Conservation (phyloP, 2,113 vertebrate genomes). For the Lepus europaeus region DNA sequence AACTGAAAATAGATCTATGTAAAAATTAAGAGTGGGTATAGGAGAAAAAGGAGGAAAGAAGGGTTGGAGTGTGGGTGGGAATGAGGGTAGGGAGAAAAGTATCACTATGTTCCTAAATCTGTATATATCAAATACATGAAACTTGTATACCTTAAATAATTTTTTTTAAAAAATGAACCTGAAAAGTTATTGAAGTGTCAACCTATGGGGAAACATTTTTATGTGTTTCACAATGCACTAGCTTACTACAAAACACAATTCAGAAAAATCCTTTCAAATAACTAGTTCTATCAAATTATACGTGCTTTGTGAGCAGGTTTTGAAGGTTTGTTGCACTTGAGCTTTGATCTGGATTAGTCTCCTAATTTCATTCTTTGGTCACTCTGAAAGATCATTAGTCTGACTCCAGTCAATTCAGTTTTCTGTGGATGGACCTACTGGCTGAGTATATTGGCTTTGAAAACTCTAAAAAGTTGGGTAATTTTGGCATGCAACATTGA, state of each 20-base stretch:
- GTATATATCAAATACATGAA: too few species aligned
- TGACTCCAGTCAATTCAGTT: constrained; percentile 8
- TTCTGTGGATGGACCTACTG: neutral
- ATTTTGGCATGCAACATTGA: neutral
- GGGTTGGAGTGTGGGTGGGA: too few species aligned
- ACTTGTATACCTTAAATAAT: too few species aligned
- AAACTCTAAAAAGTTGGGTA: constrained; percentile 12
- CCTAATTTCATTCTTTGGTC: constrained; percentile 1
- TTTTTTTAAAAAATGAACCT: neutral
- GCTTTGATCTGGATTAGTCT: neutral
- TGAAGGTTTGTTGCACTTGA: neutral
- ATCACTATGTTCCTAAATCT: too few species aligned
- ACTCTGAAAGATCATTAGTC: neutral
- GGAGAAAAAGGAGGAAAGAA: too few species aligned
- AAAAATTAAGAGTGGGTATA: too few species aligned
- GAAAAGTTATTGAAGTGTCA: neutral
- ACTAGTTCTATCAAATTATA: neutral
- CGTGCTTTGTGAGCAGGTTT: neutral
- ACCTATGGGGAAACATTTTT: neutral
- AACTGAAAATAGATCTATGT: too few species aligned
- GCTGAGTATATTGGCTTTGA: neutral
- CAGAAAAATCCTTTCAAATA: neutral
- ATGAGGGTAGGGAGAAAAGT: too few species aligned
- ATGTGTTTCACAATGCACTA: neutral
- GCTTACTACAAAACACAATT: constrained; percentile 12